phyloP scores from a whole-genome alignment of 2,113 vertebrate genomes.

The Corythoichthys intestinalis region DNA sequence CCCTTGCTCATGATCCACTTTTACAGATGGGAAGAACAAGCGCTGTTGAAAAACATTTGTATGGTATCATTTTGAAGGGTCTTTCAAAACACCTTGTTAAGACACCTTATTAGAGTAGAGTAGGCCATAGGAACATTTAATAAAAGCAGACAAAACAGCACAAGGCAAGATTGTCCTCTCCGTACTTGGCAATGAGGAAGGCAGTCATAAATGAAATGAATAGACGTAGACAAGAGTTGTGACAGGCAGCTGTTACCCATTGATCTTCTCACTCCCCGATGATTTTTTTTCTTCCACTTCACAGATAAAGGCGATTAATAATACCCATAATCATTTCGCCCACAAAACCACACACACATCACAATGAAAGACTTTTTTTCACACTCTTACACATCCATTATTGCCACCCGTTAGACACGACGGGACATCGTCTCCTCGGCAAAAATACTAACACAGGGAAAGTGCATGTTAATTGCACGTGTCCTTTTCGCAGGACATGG shows the following conservation, averaged over 20 bases:
- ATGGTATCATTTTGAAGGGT: too few relatives aligned
- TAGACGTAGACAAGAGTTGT: constrained; percentile 28
- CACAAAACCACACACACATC: constrained; percentile 21
- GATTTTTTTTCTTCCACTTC: constrained; percentile 31
- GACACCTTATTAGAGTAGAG: not conserved
- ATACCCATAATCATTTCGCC: not conserved
- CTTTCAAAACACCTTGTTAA: too few relatives aligned
- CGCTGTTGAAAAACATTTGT: too few relatives aligned
- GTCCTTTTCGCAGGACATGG: not conserved
- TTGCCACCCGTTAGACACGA: not conserved
- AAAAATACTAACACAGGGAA: not conserved
- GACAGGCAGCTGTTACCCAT: constrained; percentile 61
- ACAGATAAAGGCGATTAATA: constrained; percentile 26
- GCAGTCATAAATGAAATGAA: constrained; percentile 50
- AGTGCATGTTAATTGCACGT: not conserved
- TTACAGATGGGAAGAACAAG: too few relatives aligned
- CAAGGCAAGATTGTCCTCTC: not conserved
- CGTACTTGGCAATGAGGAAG: constrained; percentile 22
- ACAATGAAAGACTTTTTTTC: constrained; percentile 32
- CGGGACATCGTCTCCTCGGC: not conserved
- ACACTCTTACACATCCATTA: constrained; percentile 43
- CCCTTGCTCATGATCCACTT: too few relatives aligned
- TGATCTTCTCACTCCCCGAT: constrained; percentile 39
- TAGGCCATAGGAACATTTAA: not conserved
- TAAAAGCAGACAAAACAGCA: not conserved